Conservation (phyloP, 1,140 invertebrate genomes). For the Drosophila lacteicornis region DNA sequence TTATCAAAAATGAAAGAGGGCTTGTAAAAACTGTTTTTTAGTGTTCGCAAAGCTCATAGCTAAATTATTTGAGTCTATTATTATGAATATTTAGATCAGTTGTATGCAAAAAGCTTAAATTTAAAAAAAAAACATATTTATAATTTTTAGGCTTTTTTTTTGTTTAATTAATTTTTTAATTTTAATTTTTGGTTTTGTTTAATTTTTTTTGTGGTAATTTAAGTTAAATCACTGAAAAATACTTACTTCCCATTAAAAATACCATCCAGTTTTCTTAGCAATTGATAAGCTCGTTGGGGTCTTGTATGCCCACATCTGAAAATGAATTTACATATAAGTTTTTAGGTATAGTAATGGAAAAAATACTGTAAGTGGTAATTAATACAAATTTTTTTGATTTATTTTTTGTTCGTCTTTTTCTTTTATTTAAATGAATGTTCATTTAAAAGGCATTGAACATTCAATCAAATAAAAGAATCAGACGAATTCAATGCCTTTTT, state of each 20-base stretch:
- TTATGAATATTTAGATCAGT: background rate
- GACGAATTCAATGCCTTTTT: no score
- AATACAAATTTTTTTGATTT: no score
- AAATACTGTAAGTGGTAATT: background rate
- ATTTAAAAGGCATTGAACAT: no score
- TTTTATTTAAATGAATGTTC: no score
- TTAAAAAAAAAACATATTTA: background rate
- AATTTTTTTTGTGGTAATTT: background rate
- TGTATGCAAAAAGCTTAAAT: no score
- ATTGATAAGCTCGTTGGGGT: background rate
- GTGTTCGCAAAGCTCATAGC: background rate
- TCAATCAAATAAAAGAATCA: no score
- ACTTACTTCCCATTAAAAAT: background rate
- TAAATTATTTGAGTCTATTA: background rate
- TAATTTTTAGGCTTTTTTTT: no score
- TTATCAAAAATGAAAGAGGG: background rate
- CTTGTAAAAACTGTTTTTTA: background rate
- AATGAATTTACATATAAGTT: background rate
- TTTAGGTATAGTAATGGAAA: background rate
- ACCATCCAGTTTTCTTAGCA: background rate
- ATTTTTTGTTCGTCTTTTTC: no score
- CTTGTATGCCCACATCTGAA: background rate
- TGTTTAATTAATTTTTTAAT: no score
- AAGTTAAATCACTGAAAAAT: background rate
- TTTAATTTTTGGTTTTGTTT: no score